phyloP scores from a whole-genome alignment of 2,113 vertebrate genomes.

The Mugil cephalus region DNA sequence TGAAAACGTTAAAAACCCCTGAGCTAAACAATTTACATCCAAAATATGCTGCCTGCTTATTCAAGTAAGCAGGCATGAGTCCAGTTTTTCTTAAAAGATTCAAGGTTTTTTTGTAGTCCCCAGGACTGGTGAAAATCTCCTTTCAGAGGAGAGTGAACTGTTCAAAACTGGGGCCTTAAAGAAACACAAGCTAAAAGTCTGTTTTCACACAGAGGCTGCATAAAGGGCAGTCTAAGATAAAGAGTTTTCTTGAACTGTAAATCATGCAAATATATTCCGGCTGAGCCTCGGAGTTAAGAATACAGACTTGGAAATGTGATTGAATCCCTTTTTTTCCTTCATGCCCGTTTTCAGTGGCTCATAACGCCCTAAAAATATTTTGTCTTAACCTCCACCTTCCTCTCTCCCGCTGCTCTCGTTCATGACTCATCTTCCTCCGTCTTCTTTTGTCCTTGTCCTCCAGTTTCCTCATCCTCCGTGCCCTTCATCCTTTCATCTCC shows the following conservation, averaged over 20 bases:
- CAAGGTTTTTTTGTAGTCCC: too few relatives aligned
- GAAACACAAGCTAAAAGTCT: too few relatives aligned
- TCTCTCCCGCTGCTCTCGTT: neutral
- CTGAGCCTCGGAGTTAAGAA: neutral
- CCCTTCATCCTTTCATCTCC: constrained; percentile 22
- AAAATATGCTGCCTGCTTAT: too few relatives aligned
- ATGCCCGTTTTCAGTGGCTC: neutral
- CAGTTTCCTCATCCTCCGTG: neutral
- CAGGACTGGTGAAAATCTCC: too few relatives aligned
- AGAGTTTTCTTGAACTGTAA: neutral
- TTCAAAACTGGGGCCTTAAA: too few relatives aligned
- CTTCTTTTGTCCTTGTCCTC: constrained; percentile 1
- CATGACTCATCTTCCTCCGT: constrained; percentile 19
- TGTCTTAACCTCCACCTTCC: neutral
- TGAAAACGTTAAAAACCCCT: too few relatives aligned
- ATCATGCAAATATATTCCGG: constrained; percentile 12
- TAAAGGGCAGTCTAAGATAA: neutral
- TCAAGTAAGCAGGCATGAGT: too few relatives aligned
- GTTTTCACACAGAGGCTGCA: neutral
- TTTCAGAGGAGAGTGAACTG: too few relatives aligned
- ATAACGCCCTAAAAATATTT: neutral
- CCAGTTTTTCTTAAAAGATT: too few relatives aligned
- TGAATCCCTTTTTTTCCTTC: constrained; percentile 14
- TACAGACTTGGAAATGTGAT: neutral
- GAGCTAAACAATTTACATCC: too few relatives aligned